phyloP scores from a whole-genome alignment of 2,797 vertebrate genomes.

The Muscicapa striata region DNA sequence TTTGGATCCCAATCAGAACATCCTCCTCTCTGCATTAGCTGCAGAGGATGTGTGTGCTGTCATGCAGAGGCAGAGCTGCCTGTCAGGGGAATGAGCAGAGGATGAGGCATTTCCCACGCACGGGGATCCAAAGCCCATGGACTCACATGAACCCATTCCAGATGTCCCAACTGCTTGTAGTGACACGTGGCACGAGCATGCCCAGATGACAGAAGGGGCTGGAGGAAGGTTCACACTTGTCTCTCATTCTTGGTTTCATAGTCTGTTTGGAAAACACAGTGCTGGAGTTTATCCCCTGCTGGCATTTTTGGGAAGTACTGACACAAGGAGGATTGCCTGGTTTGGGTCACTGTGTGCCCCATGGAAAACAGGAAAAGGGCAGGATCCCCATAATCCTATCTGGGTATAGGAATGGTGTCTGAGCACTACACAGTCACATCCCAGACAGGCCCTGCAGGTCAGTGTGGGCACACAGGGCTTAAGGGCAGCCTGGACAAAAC shows the following conservation, averaged over 20 bases:
- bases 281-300: neutral
- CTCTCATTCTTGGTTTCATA: neutral
- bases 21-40: neutral
- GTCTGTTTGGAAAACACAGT: neutral
- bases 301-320: neutral
- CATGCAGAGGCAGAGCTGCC: neutral
- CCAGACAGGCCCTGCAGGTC: neutral
- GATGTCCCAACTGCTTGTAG: neutral
- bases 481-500: neutral
- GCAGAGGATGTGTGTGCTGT: neutral
- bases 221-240: neutral
- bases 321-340: neutral
- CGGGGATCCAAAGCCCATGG: neutral
- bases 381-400: neutral
- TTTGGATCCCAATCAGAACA: slow-evolving; percentile 15
- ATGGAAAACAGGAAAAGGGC: neutral
- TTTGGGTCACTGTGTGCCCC: neutral
- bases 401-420: neutral
- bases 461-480: neutral
- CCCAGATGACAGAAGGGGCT: neutral
- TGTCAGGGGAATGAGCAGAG: neutral
- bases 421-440: accelerated
- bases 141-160: slow-evolving; percentile 5
- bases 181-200: neutral
- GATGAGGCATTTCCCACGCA: neutral